These are phyloP conservation scores for Pedionomus torquatus DNA, from an alignment of 2,113 vertebrate genomes.

Conservation along the genomic window DNA sequence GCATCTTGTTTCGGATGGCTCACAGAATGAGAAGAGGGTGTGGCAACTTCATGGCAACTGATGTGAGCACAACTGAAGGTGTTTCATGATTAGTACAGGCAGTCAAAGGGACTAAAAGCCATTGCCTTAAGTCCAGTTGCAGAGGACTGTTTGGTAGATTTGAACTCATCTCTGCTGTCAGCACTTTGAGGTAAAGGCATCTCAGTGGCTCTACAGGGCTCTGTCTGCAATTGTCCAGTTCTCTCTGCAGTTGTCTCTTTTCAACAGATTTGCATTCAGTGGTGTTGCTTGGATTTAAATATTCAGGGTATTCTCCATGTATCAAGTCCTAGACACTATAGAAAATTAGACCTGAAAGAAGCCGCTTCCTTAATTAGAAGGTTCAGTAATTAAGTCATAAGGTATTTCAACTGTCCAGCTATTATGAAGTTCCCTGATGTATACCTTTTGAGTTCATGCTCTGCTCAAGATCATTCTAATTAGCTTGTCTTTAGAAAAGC, in stretches of 20 bases:
- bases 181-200: neutral
- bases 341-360: conserved; percentile 23
- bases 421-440: conserved; percentile 1
- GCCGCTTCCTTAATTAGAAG: conserved; percentile 18
- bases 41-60: neutral
- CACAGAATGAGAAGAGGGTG: neutral
- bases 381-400: conserved; percentile 49
- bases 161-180: neutral
- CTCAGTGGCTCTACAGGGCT: neutral
- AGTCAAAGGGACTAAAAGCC: neutral
- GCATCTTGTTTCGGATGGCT: neutral
- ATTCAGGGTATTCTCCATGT: neutral
- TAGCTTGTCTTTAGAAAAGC: conserved; percentile 11
- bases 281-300: neutral
- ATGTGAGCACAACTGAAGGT: neutral
- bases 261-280: neutral
- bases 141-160: neutral
- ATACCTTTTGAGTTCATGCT: conserved; percentile 5
- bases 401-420: neutral
- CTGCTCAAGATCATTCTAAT: conserved; percentile 14
- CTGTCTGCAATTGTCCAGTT: neutral
- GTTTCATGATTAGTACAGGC: neutral
- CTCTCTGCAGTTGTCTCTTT: neutral
- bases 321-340: neutral
- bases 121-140: neutral